These are phyloP conservation scores for Campoplex capitator DNA, from an alignment of 2,888 invertebrate species.

Conservation along the genomic window DNA sequence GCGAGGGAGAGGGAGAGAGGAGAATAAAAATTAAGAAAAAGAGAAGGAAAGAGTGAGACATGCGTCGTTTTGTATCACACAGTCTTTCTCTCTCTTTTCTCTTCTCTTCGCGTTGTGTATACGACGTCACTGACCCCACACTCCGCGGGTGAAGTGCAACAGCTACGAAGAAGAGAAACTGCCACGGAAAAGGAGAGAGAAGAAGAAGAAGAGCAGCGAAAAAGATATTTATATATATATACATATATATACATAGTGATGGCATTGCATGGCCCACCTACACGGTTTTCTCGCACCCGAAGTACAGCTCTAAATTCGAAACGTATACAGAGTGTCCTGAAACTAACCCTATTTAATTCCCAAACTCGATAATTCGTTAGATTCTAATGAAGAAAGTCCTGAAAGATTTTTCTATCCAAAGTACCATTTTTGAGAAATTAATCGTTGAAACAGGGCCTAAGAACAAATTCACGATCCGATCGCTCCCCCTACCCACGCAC, in stretches of 20 bases:
- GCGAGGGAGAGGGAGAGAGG: slow-evolving; percentile 21
- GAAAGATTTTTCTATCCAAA: not conserved
- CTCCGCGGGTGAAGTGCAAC: slow-evolving; percentile 64
- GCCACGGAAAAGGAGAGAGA: slow-evolving; percentile 2
- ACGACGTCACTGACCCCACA: slow-evolving; percentile 72
- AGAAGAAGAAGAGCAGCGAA: slow-evolving; percentile 21
- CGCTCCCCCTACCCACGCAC: not conserved
- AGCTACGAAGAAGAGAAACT: slow-evolving; percentile 42
- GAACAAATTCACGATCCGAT: not conserved
- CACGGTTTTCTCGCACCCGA: slow-evolving; percentile 59
- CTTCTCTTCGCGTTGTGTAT: slow-evolving; percentile 41
- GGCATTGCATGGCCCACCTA: slow-evolving; percentile 61
- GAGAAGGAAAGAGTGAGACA: slow-evolving; percentile 43
- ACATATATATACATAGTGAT: slow-evolving; percentile 58
- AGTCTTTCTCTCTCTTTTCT: slow-evolving; percentile 31
- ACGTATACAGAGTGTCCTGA: slow-evolving; percentile 18
- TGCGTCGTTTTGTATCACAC: slow-evolving; percentile 63
- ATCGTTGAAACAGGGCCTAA: not conserved
- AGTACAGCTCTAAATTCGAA: slow-evolving; percentile 39
- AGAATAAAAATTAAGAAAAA: slow-evolving; percentile 41
- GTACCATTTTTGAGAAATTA: not conserved
- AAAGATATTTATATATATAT: slow-evolving; percentile 42
- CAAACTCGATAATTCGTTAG: not conserved
- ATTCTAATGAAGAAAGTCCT: not conserved
- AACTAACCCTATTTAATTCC: not conserved